Evolutionary conservation across 2,113 vertebrate species (phyloP).

Genomic region (Oxygymnocypris stewartii): DNA sequence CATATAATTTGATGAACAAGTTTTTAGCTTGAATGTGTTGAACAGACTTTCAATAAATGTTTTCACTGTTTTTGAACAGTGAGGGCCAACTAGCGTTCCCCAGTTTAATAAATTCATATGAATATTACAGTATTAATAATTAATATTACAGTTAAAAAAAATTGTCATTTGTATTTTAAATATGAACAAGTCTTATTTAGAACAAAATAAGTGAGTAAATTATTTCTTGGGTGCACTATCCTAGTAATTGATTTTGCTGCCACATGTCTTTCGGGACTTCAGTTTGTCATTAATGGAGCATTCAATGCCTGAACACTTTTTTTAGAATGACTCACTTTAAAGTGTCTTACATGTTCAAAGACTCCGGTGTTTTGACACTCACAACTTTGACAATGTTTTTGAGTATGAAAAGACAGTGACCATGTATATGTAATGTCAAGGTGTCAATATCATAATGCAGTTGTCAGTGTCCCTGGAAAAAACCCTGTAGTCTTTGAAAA

Average conservation of each 20-base stretch:
- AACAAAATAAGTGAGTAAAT: neutral
- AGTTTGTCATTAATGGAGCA: neutral
- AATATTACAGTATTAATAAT: too few relatives aligned
- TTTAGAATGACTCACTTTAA: neutral
- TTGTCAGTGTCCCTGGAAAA: too few relatives aligned
- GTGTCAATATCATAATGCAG: neutral
- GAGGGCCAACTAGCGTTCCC: neutral
- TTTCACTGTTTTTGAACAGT: slow-evolving; percentile 43
- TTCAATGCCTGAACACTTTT: neutral
- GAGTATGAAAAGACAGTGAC: neutral
- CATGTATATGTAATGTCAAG: neutral
- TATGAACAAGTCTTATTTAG: neutral
- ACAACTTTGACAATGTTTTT: neutral
- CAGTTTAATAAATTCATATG: neutral
- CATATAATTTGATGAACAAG: slow-evolving; percentile 51
- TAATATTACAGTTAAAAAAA: neutral
- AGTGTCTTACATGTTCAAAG: neutral
- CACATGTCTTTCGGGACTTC: neutral
- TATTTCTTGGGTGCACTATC: neutral
- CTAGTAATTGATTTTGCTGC: neutral
- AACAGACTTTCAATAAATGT: neutral
- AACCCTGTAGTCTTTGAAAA: too few relatives aligned
- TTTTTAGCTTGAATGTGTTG: slow-evolving; percentile 37
- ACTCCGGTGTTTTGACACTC: neutral
- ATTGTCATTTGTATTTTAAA: neutral